Percentiles rank a stretch among this genome's conserved stretches.
Evolutionary conservation across 2,797 vertebrate genomes (phyloP).

Genomic region (Carapus acus): DNA sequence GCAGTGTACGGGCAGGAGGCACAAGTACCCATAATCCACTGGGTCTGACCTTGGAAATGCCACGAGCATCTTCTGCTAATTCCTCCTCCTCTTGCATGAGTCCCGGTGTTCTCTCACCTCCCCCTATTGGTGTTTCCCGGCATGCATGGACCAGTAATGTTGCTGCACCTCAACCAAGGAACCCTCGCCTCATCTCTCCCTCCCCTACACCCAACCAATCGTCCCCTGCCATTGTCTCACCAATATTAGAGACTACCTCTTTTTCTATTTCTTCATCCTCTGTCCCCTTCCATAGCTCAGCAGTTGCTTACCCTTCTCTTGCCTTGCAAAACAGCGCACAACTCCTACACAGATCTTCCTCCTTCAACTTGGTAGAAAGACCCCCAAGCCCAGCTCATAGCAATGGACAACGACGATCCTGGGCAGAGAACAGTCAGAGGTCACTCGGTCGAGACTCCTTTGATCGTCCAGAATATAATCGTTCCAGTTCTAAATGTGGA

Average conservation of each 20-base stretch:
- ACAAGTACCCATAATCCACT: slow-evolving; percentile 67
- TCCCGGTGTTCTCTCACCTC: slow-evolving; percentile 65
- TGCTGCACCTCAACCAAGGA: slow-evolving; percentile 65
- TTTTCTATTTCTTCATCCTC: slow-evolving; percentile 24
- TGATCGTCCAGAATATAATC: slow-evolving; percentile 48
- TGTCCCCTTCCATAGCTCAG: slow-evolving; percentile 16
- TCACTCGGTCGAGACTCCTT: slow-evolving; percentile 38
- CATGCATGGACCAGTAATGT: slow-evolving; percentile 58
- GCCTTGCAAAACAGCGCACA: slow-evolving; percentile 23
- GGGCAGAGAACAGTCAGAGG: slow-evolving; percentile 47
- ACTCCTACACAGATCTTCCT: slow-evolving; percentile 48
- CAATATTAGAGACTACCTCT: slow-evolving; percentile 9
- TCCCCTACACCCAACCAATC: slow-evolving; percentile 26
- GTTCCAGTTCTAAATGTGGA: slow-evolving; percentile 45
- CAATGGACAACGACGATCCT: slow-evolving; percentile 42
- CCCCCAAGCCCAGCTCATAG: slow-evolving; percentile 45
- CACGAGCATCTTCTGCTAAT: slow-evolving; percentile 49
- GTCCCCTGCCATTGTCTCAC: slow-evolving; percentile 20
- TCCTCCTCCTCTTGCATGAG: slow-evolving; percentile 47
- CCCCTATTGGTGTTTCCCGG: slow-evolving; percentile 63
- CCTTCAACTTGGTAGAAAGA: slow-evolving; percentile 48
- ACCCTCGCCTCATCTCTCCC: slow-evolving; percentile 31
- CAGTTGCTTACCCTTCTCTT: slow-evolving; percentile 37
- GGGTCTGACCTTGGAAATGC: slow-evolving; percentile 64
- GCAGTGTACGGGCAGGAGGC: slow-evolving; percentile 34